phyloP scores from a whole-genome alignment of 2,888 invertebrate genomes.

The Andrena chrysosceles region DNA sequence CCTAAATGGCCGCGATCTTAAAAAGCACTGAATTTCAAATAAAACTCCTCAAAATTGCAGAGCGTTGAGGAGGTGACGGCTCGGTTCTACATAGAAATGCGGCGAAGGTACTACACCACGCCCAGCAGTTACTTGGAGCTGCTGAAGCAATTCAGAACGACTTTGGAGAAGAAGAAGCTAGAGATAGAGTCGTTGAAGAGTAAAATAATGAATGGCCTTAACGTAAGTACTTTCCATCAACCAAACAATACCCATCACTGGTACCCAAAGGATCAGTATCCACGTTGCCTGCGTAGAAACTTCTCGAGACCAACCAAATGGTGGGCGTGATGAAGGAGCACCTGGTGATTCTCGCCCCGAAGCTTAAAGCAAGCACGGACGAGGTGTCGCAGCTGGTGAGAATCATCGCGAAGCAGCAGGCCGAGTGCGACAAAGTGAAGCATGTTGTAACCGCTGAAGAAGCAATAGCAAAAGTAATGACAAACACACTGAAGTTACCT shows the following conservation, averaged over 20 bases:
- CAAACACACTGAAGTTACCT: background rate
- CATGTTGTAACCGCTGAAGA: conserved; percentile 93
- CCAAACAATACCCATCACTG: background rate
- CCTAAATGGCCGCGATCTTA: too few relatives aligned
- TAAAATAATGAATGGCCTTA: conserved; percentile 91
- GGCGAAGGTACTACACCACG: conserved; percentile 95
- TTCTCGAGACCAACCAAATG: conserved; percentile 92
- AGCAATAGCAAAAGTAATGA: conserved; percentile 90
- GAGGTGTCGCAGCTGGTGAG: conserved; percentile 92
- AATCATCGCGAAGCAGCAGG: conserved; percentile 92
- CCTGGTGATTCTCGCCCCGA: conserved; percentile 92
- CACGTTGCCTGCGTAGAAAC: conserved; percentile 86
- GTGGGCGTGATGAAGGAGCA: conserved; percentile 95
- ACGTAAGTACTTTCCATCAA: conserved; percentile 79
- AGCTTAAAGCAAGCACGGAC: conserved; percentile 91
- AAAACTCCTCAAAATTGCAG: conserved; percentile 81
- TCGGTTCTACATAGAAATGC: conserved; percentile 92
- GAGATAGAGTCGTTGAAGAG: conserved; percentile 89
- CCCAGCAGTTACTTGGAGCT: conserved; percentile 96
- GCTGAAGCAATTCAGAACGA: conserved; percentile 91
- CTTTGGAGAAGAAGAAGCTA: conserved; percentile 90
- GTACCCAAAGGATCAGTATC: background rate
- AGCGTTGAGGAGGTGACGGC: conserved; percentile 93
- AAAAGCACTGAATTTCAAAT: background rate
- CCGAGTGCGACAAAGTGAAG: conserved; percentile 92